Evolutionary conservation across 2,113 vertebrate species (phyloP), one percentile per base, ranked within the genome.

Genomic region (Carlito syrichta): DNA sequence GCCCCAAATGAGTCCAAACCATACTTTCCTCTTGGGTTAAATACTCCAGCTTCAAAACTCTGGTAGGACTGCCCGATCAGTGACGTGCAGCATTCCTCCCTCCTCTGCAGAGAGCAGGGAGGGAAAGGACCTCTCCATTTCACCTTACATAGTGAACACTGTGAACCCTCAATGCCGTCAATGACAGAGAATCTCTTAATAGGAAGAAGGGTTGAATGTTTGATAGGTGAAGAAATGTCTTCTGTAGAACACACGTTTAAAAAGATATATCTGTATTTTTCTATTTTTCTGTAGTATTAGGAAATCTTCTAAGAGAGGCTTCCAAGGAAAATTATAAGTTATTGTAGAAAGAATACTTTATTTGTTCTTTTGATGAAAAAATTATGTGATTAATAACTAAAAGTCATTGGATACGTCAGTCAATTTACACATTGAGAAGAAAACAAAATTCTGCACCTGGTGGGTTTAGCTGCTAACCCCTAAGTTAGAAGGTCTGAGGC

Each of bases 351-450:
- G 32, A 78, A 82, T 27, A 52, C 30, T 62, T 82, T 43, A 79
- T 89, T 91, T 10, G 60, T 91, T 84, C 56, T 95, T 90, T 89
- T 76, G 58, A 86, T 91, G 87, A n/a, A 66, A 68, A 95, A 94
- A 81, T 54, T 20, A 14, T 43, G 9, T 94, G 43, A n/a, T 43
- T 92, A 85, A 60, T 90, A 86, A 66, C 8, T 54, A 35, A n/a
- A 62, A 54, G 38, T 90, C 93, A 74, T 6, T 73, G 54, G 86
- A 83, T 27, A 60, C 27, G 66, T 74, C 17, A 43, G 25, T 56
- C 52, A 79, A 11, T 74, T 73, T 94, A 10, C 73, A 92, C 32
- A 60, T 25, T 56, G 30, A 96, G 20, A 62, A 43, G 62, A 81
- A 92, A 87, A 82, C 35, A 89, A 79, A 74, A 43, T 30, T 84